These are phyloP conservation scores for Drosophila mauritiana DNA, from an alignment of 1,140 invertebrate species.

Conservation along the genomic window DNA sequence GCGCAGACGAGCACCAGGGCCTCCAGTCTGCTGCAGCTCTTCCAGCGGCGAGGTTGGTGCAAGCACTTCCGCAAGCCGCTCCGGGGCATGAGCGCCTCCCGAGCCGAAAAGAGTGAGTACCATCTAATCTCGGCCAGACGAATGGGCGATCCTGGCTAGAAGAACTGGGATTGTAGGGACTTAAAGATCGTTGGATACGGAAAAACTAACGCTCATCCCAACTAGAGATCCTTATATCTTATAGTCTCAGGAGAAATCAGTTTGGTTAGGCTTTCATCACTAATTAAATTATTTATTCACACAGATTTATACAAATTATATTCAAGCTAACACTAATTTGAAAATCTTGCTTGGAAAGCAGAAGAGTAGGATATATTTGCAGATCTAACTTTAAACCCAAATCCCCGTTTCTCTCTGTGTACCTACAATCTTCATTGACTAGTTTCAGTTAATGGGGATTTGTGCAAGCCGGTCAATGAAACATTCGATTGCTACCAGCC, in stretches of 20 bases:
- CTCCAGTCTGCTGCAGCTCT: constrained; percentile 85
- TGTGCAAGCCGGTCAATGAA: constrained; percentile 28
- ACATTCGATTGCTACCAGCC: constrained; percentile 25
- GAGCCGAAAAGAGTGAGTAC: constrained; percentile 89
- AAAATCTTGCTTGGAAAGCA: background rate
- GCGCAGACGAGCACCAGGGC: constrained; percentile 63
- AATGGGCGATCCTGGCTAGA: background rate
- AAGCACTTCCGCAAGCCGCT: constrained; percentile 86
- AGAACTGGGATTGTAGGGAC: background rate
- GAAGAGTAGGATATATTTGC: background rate
- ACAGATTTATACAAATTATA: too few species aligned
- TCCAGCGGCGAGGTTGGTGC: constrained; percentile 85
- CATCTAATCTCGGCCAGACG: background rate
- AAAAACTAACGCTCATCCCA: too few species aligned
- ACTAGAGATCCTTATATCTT: too few species aligned
- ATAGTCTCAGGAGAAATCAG: too few species aligned
- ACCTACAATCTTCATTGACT: background rate
- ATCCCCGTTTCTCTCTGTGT: constrained; percentile 1
- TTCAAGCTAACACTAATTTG: too few species aligned
- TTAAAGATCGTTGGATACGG: too few species aligned
- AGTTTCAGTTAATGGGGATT: constrained; percentile 17
- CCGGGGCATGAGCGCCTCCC: constrained; percentile 88
- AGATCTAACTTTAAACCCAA: too few species aligned
- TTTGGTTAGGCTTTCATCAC: too few species aligned
- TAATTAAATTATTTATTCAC: too few species aligned